phyloP scores from a whole-genome alignment of 2,797 vertebrate species.

The Pristis pectinata region DNA sequence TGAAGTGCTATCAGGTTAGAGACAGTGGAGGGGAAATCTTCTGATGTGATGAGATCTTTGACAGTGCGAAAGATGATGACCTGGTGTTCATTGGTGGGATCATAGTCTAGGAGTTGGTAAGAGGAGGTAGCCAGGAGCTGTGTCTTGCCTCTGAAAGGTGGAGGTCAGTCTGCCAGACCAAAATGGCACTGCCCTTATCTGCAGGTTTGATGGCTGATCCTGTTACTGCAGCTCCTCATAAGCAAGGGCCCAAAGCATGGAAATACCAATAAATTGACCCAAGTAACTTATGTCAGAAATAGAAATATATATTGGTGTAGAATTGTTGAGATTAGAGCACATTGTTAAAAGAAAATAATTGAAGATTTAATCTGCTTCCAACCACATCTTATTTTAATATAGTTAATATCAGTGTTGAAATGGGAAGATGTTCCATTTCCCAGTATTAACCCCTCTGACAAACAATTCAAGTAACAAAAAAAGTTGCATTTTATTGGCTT shows the following conservation, averaged over 20 bases:
- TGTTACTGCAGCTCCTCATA: not conserved
- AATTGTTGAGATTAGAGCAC: not conserved
- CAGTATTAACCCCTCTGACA: not conserved
- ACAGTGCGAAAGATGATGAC: too few species aligned
- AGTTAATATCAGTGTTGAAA: not conserved
- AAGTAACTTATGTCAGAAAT: not conserved
- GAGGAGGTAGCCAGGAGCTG: too few species aligned
- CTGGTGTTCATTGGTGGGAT: too few species aligned
- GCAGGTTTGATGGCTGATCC: too few species aligned
- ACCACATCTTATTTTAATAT: not conserved
- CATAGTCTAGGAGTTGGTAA: too few species aligned
- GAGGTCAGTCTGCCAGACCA: too few species aligned
- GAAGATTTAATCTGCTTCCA: not conserved
- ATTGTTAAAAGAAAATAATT: not conserved
- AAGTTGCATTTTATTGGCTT: slow-evolving; percentile 17
- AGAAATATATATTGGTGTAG: not conserved
- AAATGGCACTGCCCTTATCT: too few species aligned
- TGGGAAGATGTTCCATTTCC: not conserved
- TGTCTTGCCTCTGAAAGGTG: too few species aligned
- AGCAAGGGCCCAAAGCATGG: not conserved
- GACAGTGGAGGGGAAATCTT: too few species aligned
- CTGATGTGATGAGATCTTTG: too few species aligned
- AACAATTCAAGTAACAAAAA: slow-evolving; percentile 11
- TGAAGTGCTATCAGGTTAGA: too few species aligned
- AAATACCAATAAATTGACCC: not conserved